phyloP scores from a whole-genome alignment of 2,113 vertebrate genomes.

The Carassius auratus region DNA sequence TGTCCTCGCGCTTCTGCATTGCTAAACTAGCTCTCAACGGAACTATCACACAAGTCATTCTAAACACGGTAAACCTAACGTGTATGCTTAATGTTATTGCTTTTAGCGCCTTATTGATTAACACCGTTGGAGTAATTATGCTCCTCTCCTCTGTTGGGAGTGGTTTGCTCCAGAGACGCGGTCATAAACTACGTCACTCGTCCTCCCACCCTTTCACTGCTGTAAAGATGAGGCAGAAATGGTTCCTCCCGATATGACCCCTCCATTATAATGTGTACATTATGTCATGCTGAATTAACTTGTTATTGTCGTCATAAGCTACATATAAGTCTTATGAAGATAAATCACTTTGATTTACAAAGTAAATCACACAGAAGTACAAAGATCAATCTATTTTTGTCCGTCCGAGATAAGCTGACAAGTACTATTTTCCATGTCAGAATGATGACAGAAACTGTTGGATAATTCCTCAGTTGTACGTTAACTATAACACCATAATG shows the following conservation, averaged over 20 bases:
- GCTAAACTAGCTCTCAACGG: neutral
- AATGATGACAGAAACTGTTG: too few relatives aligned
- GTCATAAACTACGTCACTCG: constrained; percentile 64
- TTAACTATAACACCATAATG: neutral
- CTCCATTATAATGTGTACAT: neutral
- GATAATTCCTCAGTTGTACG: neutral
- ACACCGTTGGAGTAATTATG: too few relatives aligned
- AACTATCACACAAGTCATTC: neutral
- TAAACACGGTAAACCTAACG: accelerated
- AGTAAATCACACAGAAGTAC: neutral
- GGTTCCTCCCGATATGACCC: neutral
- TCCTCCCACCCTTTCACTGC: neutral
- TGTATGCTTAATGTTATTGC: too few relatives aligned
- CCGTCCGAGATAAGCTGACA: too few relatives aligned
- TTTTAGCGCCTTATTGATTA: neutral
- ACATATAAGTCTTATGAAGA: neutral
- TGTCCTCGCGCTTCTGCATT: too few relatives aligned
- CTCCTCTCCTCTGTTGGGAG: neutral
- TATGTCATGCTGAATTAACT: constrained; percentile 7
- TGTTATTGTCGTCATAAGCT: neutral
- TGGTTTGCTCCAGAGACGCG: constrained; percentile 65
- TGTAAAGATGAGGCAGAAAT: neutral
- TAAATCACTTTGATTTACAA: too few relatives aligned
- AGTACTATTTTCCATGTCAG: too few relatives aligned
- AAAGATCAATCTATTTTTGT: too few relatives aligned